Evolutionary conservation across 1,140 invertebrate species (phyloP).

Genomic region (Pygmarrhopalites habei): DNA sequence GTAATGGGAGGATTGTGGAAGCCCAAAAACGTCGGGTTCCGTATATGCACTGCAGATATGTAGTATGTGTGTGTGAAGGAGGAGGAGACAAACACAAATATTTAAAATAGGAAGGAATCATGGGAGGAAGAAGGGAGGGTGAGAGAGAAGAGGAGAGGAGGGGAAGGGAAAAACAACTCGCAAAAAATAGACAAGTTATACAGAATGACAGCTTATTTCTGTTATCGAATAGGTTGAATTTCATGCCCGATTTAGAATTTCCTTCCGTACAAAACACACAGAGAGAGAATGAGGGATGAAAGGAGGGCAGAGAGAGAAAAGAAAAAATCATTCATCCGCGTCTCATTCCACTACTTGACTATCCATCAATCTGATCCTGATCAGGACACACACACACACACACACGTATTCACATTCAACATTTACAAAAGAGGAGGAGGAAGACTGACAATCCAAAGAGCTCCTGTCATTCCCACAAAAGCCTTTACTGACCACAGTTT

Average conservation of each 20-base stretch:
- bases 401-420: no score
- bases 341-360: slow-evolving; percentile 29
- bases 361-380: slow-evolving; percentile 28
- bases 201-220: slow-evolving; percentile 35
- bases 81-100: slow-evolving; percentile 21
- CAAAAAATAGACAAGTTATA: slow-evolving; percentile 32
- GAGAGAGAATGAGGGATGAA: no score
- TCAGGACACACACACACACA: no score
- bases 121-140: background rate
- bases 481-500: background rate
- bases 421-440: background rate
- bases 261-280: slow-evolving; percentile 14
- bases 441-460: background rate
- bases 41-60: no score
- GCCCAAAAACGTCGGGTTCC: no score
- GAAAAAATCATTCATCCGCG: slow-evolving; percentile 25
- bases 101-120: slow-evolving; percentile 25
- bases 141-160: background rate
- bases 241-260: slow-evolving; percentile 33
- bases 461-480: background rate
- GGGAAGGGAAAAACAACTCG: no score
- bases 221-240: slow-evolving; percentile 36
- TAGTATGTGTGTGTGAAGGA: no score
- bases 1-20: no score
- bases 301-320: no score